Evolutionary conservation across 2,113 vertebrate genomes (phyloP), one percentile per base, ranked within the genome.

Genomic region (Anhinga anhinga): DNA sequence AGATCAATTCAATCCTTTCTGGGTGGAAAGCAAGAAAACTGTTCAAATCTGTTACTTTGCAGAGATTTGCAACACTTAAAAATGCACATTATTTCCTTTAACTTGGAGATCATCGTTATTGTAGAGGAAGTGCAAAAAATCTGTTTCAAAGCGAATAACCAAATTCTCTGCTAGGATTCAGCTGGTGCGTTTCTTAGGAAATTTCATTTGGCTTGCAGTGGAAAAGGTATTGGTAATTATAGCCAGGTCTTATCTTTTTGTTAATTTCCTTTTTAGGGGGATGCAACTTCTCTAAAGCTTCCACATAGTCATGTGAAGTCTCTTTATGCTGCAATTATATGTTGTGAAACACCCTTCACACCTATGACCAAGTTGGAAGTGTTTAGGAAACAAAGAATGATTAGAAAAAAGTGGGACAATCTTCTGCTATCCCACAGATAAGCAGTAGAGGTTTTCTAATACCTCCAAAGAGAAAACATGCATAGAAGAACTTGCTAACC

Each of bases 401-500:
- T 78, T 36, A 70, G 77, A 66, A 76, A 86, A 52, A 82, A 78
- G 67, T 50, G 42, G 76, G 73, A 66, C 83, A 61, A 30, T 59
- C 71, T 89, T 15, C n/a, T 80, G 26, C 67, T 77, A 21, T 47
- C 45, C 88, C 52, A 45, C 34, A 49, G 36, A 56, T 15, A 86
- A 87, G 73, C 66, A 53, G 23, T 7, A 74, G 81, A 94, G 45
- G 93, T 81, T 89, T 93, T 95, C 97, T 81, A 53, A 82, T 90
- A 50, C 55, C 87, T 97, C 66, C 83, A 80, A 92, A 96, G 95
- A 96, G 93, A 96, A 98, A 97, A 93, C 69, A 91, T 94, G 88
- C 97, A 93, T 6, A 82, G 88, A 91, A 96, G 95, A 96, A 98
- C 96, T 97, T 96, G 97, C 97, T 98, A 97, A 98, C 85, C 87